A percentile compares a stretch with the other conserved stretches of the same genome.
These are phyloP conservation scores for Python bivittatus DNA, from an alignment of 2,113 vertebrate genomes.

Conservation along the genomic window DNA sequence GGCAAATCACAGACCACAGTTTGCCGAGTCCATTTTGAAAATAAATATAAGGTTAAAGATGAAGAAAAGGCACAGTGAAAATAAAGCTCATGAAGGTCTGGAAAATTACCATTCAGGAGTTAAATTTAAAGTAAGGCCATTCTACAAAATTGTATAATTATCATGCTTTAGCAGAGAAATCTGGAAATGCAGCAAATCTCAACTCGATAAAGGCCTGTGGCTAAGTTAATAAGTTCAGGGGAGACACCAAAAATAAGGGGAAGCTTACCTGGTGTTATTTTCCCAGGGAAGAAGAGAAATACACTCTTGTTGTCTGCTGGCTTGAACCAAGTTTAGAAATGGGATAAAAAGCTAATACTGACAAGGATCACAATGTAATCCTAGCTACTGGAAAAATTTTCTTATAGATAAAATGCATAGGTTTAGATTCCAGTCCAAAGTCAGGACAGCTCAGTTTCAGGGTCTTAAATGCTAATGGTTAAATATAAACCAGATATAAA, in stretches of 20 bases:
- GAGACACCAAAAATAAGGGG: not conserved
- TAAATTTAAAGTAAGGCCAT: not conserved
- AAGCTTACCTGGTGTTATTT: not conserved
- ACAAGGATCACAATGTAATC: not conserved
- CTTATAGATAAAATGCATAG: not conserved
- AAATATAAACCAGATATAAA: not conserved
- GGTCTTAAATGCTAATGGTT: not conserved
- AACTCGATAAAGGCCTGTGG: not conserved
- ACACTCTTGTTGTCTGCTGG: not conserved
- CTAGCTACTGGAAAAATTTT: not conserved
- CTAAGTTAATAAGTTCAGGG: not conserved
- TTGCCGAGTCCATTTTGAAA: not conserved
- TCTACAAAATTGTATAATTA: not conserved
- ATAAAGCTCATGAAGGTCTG: not conserved
- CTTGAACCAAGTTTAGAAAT: not conserved
- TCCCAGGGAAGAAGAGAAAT: not conserved
- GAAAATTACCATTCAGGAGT: not conserved
- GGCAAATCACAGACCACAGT: not conserved
- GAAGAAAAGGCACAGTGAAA: not conserved
- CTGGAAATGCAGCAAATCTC: not conserved
- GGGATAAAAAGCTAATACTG: not conserved
- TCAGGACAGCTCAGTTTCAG: not conserved
- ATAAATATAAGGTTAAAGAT: not conserved
- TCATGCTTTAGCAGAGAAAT: not conserved
- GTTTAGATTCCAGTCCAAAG: not conserved